Evolutionary conservation across 2,888 invertebrate genomes (phyloP).

Genomic region (Pristionchus arcanus): DNA sequence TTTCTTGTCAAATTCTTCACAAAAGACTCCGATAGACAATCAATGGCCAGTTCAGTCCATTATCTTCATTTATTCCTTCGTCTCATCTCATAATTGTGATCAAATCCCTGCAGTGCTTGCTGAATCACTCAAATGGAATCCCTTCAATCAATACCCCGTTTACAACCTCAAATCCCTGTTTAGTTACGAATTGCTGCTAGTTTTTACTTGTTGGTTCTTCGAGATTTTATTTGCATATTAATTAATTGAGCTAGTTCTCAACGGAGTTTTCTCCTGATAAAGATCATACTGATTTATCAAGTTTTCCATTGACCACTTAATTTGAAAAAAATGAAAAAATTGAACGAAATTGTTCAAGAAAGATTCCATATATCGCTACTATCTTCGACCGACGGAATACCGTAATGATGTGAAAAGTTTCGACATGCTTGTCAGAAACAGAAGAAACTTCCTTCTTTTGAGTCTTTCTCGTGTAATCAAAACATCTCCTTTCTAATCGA

Average conservation of each 20-base stretch:
- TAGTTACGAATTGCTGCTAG: slow-evolving; percentile 19
- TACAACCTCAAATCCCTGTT: not conserved
- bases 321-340: not conserved
- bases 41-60: slow-evolving; percentile 22
- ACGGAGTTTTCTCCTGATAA: not conserved
- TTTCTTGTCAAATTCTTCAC: slow-evolving; percentile 37
- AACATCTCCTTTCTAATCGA: not conserved
- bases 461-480: no score
- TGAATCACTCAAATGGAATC: not conserved
- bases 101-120: slow-evolving; percentile 4
- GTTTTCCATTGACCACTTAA: not conserved
- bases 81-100: slow-evolving; percentile 48
- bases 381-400: no score
- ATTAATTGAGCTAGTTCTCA: slow-evolving; percentile 24
- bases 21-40: slow-evolving; percentile 19
- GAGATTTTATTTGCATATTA: slow-evolving; percentile 4
- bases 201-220: slow-evolving; percentile 17
- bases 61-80: slow-evolving; percentile 13
- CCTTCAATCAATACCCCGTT: slow-evolving; percentile 13
- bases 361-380: no score
- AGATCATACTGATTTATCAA: not conserved
- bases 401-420: no score
- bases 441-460: no score
- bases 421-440: not conserved
- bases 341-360: no score